Evolutionary conservation across 2,113 vertebrate genomes (phyloP), one percentile per base, ranked within the genome.

Genomic region (Forbesichthys papilliferus): DNA sequence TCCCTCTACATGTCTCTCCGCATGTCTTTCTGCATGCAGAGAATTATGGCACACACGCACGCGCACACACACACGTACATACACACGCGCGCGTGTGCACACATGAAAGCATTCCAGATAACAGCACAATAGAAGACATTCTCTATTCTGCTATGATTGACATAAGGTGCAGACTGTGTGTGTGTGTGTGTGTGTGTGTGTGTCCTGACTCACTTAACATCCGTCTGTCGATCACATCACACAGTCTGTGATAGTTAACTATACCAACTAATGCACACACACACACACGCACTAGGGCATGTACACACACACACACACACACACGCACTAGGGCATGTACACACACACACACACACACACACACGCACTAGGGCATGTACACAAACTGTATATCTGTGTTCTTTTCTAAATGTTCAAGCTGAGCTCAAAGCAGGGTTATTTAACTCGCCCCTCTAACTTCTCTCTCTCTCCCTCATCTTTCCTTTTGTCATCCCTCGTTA

Each of bases 401-500:
- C 18, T 3, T 73, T 46, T 61, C 51, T 67, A 64, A 48, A 57
- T 1, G 16, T 66, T 81, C 14, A 68, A 69, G 46, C 48, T 61
- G 20, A 42, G 11, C 12, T 13, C 48, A 49, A 48, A 61, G 20
- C 73, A 34, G 34, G 1, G 18, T 73, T 53, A 11, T 69, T 36
- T 59, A 16, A 5, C 47, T 57, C 62, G 9, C 48, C 58, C 14
- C 18, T 20, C 68, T n/a, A 34, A 14, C 16, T 3, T 33, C 18
- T 46, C 16, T 20, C 36, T 63, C 16, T 64, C 36, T 58, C 53
- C 67, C 64, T 67, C 27, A 52, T 59, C 78, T 75, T 86, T 78
- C 75, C 75, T 53, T 84, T 86, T 84, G 80, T 86, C 83, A 82
- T 88, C 80, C 69, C 64, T 64, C 62, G 70, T 81, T 77, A 87